Evolutionary conservation across 2,888 invertebrate species (phyloP).

Genomic region (Carpatolechia fugitivella): DNA sequence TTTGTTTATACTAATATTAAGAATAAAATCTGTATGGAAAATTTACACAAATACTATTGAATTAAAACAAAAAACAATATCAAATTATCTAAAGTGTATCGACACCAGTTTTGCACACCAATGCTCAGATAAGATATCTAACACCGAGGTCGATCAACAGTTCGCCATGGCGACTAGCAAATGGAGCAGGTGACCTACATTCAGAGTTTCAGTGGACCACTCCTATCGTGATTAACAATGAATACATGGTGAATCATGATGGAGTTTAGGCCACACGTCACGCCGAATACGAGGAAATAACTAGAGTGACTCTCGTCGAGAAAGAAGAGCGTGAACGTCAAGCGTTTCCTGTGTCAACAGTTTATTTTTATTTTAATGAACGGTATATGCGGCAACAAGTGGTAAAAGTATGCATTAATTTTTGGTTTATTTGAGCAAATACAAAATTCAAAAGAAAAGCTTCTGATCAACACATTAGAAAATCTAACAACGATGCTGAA

Average conservation of each 20-base stretch:
- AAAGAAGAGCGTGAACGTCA: background rate
- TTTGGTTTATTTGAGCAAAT: too few relatives aligned
- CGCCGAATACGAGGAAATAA: background rate
- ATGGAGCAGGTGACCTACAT: slow-evolving; percentile 75
- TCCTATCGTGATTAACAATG: slow-evolving; percentile 69
- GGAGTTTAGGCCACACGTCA: background rate
- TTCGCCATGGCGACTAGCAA: slow-evolving; percentile 64
- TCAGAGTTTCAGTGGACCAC: slow-evolving; percentile 57
- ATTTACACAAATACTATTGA: background rate
- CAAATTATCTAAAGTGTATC: background rate
- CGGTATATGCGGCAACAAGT: background rate
- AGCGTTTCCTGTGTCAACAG: background rate
- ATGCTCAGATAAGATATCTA: slow-evolving; percentile 64
- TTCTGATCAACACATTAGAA: too few relatives aligned
- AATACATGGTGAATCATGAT: slow-evolving; percentile 49
- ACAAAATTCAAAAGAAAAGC: too few relatives aligned
- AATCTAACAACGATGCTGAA: background rate
- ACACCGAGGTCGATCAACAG: slow-evolving; percentile 72
- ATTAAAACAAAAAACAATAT: background rate
- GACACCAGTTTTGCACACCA: slow-evolving; percentile 14
- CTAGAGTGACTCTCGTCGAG: background rate
- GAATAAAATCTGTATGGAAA: too few relatives aligned
- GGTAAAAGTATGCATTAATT: background rate
- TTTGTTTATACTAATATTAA: too few relatives aligned
- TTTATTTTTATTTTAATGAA: background rate